Percentiles rank a stretch among this genome's conserved stretches.
These are phyloP conservation scores for Episyrphus balteatus DNA, from an alignment of 1,140 invertebrate species.

Conservation along the genomic window DNA sequence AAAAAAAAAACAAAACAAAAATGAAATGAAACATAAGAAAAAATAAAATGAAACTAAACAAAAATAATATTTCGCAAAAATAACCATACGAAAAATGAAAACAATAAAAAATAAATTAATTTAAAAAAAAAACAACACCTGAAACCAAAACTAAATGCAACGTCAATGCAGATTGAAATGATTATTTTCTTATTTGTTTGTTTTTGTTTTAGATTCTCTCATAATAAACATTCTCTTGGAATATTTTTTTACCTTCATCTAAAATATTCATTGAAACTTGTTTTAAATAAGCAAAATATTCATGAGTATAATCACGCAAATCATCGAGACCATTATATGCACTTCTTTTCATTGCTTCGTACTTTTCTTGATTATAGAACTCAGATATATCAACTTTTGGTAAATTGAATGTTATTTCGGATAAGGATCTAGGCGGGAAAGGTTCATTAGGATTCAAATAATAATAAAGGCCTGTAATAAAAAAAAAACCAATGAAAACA, in stretches of 20 bases:
- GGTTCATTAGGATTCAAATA: conserved; percentile 34
- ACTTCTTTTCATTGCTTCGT: conserved; percentile 17
- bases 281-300: conserved; percentile 28
- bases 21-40: conserved; percentile 1
- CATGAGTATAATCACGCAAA: conserved; percentile 29
- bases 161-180: too few species aligned
- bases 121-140: too few species aligned
- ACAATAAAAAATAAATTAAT: neutral
- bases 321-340: conserved; percentile 22
- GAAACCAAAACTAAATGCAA: too few species aligned
- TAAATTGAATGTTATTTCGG: conserved; percentile 17
- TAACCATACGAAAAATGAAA: neutral
- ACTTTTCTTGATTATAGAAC: conserved; percentile 24
- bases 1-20: neutral
- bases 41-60: neutral
- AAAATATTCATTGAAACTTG: conserved; percentile 29
- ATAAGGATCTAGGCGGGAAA: conserved; percentile 28
- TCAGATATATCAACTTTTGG: conserved; percentile 21
- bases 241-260: conserved; percentile 20
- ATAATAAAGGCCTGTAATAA: conserved; percentile 31
- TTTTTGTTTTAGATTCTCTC: conserved; percentile 20
- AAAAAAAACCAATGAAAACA: neutral
- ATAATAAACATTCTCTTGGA: conserved; percentile 27
- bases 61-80: too few species aligned
- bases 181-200: too few species aligned